Base-by-base conservation (phyloP, 2,888 invertebrate species). In the Agrochola lychnidis region DNA sequence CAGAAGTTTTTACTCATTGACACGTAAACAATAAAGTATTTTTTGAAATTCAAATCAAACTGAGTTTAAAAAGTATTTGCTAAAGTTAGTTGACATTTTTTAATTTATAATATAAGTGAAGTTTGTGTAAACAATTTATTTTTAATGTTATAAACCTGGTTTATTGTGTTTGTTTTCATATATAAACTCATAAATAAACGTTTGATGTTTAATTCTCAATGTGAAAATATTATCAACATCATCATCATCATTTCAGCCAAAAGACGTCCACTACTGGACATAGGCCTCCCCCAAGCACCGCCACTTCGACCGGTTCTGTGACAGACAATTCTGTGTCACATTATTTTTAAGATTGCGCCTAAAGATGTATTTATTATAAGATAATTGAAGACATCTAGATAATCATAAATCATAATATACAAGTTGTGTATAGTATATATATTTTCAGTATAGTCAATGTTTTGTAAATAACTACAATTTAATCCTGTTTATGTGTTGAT, bases 391-490 rank as follows among this genome's bases (percentile, higher is more conserved):
- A 70, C n/a, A 48, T 53, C 14, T 45, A 45, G 45, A n/a, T 9
- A 7, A n/a, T 36, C n/a, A n/a, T n/a, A n/a, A 69, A 48, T 16
- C 16, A 59, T 61, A 36, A 53, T n/a, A 30, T 30, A 48, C 9
- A 59, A 25, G 19, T 16, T 56, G 64, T 51, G 63, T 68, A n/a
- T n/a, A n/a, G n/a, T n/a, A n/a, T n/a, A n/a, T n/a, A n/a, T n/a
- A 63, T 70, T 69, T 40, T 30, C 10, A 59, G 48, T 53, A 61
- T 12, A 62, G 16, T 0, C 12, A n/a, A 56, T 36, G n/a, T 70
- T 63, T 71, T 84, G 59, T 77, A 85, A 73, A 81, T 82, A 82
- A 66, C 36, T 64, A 56, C n/a, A 69, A 66, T 30, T 25, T 61
- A 62, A 48, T 48, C 4, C 5, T 61, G 36, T n/a, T 56, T n/a